phyloP scores from a whole-genome alignment of 2,113 vertebrate genomes.

The Ictalurus punctatus region DNA sequence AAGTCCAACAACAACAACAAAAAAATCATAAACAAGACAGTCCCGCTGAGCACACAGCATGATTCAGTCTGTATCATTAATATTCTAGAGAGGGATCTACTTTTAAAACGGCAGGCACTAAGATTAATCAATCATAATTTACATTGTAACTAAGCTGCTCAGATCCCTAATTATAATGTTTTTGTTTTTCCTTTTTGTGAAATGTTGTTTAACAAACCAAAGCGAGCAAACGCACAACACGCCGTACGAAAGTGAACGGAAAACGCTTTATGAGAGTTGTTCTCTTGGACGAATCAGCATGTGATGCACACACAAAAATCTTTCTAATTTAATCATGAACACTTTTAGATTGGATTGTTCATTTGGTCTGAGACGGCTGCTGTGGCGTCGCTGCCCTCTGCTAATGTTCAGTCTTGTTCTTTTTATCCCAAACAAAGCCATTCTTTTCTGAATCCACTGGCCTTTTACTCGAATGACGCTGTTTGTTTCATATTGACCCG shows the following conservation, averaged over 20 bases:
- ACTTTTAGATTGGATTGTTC: conserved; percentile 43
- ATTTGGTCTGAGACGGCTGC: conserved; percentile 34
- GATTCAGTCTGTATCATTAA: conserved; percentile 36
- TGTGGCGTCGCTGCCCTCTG: conserved; percentile 33
- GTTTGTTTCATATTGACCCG: conserved; percentile 26
- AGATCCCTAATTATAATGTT: conserved; percentile 32
- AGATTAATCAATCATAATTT: conserved; percentile 51
- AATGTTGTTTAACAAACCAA: conserved; percentile 5
- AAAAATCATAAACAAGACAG: conserved; percentile 22
- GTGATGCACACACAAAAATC: conserved; percentile 29
- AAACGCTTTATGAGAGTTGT: conserved; percentile 26
- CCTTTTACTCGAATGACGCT: conserved; percentile 10
- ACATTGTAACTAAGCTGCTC: conserved; percentile 33
- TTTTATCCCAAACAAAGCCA: conserved; percentile 27
- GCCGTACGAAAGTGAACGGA: conserved; percentile 11
- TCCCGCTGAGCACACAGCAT: conserved; percentile 42
- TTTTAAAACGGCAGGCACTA: conserved; percentile 35
- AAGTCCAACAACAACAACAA: neutral
- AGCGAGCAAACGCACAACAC: neutral
- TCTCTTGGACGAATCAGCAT: conserved; percentile 28
- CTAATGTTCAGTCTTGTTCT: conserved; percentile 26
- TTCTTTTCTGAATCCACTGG: conserved; percentile 31
- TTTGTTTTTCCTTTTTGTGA: conserved; percentile 13
- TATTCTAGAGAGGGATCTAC: conserved; percentile 36
- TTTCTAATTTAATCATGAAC: conserved; percentile 43